Evolutionary conservation across 2,113 vertebrate genomes (phyloP).

Genomic region (Polypterus senegalus): DNA sequence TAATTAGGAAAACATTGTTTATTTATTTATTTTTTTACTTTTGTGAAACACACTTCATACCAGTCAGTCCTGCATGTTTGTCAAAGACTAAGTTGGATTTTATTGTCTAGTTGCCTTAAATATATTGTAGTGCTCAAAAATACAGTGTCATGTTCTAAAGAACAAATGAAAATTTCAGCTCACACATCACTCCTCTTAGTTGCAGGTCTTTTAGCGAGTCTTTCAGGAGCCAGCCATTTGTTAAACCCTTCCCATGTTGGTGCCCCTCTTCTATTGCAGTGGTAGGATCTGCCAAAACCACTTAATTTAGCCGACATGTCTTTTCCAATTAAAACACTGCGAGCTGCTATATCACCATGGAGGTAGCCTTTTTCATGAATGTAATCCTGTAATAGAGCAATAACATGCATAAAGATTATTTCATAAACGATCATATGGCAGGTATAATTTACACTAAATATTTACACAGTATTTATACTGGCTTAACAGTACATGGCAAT

Average conservation of each 20-base stretch:
- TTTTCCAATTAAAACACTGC: conserved; percentile 63
- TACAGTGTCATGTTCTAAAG: too few relatives aligned
- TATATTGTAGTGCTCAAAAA: too few relatives aligned
- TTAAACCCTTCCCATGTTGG: conserved; percentile 42
- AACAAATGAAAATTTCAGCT: conserved; percentile 23
- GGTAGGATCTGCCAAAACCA: conserved; percentile 64
- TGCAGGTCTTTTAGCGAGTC: conserved; percentile 48
- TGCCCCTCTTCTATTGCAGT: conserved; percentile 30
- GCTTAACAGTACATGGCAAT: too few relatives aligned
- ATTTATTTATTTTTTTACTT: too few relatives aligned
- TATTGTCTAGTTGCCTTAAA: too few relatives aligned
- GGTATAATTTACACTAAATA: too few relatives aligned
- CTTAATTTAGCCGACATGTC: conserved; percentile 72
- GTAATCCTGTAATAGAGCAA: conserved; percentile 49
- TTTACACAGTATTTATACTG: too few relatives aligned
- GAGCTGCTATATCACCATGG: conserved; percentile 76
- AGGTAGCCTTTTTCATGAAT: conserved; percentile 69
- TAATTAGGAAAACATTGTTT: too few relatives aligned
- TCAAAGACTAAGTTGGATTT: too few relatives aligned
- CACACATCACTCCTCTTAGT: conserved; percentile 70
- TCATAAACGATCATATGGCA: too few relatives aligned
- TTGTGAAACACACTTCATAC: too few relatives aligned
- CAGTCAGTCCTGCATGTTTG: too few relatives aligned
- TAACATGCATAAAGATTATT: neutral
- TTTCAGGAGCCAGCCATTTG: conserved; percentile 88